Conservation (phyloP, 2,888 invertebrate genomes). For the Strigamia crassipes region DNA sequence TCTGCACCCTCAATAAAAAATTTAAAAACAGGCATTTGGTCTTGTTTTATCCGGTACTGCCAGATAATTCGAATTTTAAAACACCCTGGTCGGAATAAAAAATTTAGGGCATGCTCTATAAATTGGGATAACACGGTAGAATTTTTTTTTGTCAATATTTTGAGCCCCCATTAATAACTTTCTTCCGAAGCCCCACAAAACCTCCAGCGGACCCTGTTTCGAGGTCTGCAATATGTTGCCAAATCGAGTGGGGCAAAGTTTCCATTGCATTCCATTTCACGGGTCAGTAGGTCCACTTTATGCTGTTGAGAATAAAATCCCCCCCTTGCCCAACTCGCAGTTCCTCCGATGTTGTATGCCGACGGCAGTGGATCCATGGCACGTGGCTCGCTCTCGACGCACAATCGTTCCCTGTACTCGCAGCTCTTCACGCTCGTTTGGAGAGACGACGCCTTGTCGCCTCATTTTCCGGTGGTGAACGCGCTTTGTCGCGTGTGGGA, state of each 20-base stretch:
- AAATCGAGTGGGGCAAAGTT: background rate
- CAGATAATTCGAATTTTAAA: too few relatives aligned
- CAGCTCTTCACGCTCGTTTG: slow-evolving; percentile 4
- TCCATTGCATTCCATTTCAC: background rate
- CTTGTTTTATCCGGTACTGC: too few relatives aligned
- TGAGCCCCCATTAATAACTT: too few relatives aligned
- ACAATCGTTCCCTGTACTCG: background rate
- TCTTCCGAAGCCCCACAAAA: too few relatives aligned
- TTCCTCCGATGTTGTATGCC: background rate
- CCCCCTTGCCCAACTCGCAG: background rate
- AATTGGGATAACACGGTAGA: too few relatives aligned
- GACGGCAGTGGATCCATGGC: background rate
- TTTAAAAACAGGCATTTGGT: too few relatives aligned
- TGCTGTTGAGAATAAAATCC: background rate
- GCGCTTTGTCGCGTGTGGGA: background rate
- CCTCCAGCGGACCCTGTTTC: too few relatives aligned
- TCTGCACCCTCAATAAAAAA: too few relatives aligned
- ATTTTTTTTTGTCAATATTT: too few relatives aligned
- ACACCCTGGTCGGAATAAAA: too few relatives aligned
- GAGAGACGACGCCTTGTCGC: slow-evolving; percentile 10
- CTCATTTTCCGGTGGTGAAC: slow-evolving; percentile 10
- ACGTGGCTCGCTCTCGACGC: background rate
- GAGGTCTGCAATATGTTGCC: background rate
- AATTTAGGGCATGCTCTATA: too few relatives aligned
- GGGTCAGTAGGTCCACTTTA: slow-evolving; percentile 4